Base-by-base conservation (phyloP, 2,888 invertebrate genomes). In the Eupithecia vulgata region DNA sequence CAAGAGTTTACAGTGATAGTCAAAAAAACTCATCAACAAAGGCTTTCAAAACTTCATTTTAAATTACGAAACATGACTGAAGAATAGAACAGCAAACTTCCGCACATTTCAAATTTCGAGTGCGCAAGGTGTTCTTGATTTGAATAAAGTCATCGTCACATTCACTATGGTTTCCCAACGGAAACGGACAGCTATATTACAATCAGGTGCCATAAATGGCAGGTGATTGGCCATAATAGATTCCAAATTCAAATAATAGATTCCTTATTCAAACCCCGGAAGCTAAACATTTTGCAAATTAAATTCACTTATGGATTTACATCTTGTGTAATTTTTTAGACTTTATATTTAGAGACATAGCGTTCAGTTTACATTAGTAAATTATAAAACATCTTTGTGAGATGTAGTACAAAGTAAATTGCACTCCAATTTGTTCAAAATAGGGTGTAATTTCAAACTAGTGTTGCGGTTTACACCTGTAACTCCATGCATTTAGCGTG, bases 201-300 rank as follows among this genome's bases (percentile, higher is more conserved):
- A 75, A 72, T 69, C 68, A 76, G 45, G 65, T 76, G 71, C 75
- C 75, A 6, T 72, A 62, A 59, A 78, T 62, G 73, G 78, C 80
- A 81, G 81, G 80, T 81, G 81, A 76, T 76, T 76, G 74, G 40
- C 74, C 75, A 80, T 81, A 75, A 74, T 74, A 76, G 34, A 80
- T 81, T 82, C 78, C 74, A 71, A 61, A 52, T 74, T 75, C 66
- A 34, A 73, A 70, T 80, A 75, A 74, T 73, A 76, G 34, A 79
- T 81, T 82, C 78, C 74, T 70, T 66, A 52, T 73, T 75, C 67
- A 34, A 72, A 70, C 75, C 79, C 81, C 81, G 83, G 82, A 84
- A 82, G 78, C 67, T 8, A 75, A 72, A 70, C 78, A 79, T 75
- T 70, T 81, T 81, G 80, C 80, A 78, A 82, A 83, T 81, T 76